A percentile compares a stretch with the other conserved stretches of the same genome.
Evolutionary conservation across 2,797 vertebrate genomes (phyloP).

Genomic region (Myiothlypis chrysogaster): DNA sequence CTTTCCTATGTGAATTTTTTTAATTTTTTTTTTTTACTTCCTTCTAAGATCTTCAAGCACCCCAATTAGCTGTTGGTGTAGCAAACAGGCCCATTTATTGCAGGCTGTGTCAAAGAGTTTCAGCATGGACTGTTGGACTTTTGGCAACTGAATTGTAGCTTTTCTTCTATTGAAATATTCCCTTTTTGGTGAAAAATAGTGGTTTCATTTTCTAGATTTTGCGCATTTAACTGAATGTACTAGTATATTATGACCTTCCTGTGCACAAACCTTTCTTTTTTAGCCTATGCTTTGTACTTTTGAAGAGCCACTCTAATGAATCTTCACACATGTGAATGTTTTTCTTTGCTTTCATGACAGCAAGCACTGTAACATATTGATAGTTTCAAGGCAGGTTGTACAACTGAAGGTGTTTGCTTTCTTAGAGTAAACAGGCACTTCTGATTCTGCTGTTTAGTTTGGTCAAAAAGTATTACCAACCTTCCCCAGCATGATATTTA

Average conservation of each 20-base stretch:
- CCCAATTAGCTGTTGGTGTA: background rate
- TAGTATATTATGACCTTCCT: background rate
- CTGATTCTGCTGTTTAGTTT: conserved; percentile 27
- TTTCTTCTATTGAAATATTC: background rate
- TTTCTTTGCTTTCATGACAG: background rate
- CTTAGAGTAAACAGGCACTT: conserved; percentile 1
- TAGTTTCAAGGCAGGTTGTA: background rate
- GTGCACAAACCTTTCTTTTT: background rate
- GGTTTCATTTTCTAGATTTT: background rate
- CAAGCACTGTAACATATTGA: background rate
- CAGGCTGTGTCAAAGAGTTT: background rate
- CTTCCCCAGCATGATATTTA: conserved; percentile 5
- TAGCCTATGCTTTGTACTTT: background rate
- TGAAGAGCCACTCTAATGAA: background rate
- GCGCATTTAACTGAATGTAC: background rate
- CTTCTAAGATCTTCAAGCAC: background rate
- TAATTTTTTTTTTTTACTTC: background rate
- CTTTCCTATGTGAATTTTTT: background rate
- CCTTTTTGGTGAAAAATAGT: background rate
- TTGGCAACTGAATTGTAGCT: background rate
- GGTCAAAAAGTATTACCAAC: background rate
- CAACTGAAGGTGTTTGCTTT: conserved; percentile 13
- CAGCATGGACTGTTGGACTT: background rate
- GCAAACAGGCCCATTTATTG: background rate
- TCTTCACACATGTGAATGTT: background rate